These are phyloP conservation scores for Naso thynnoides DNA, from an alignment of 2,797 vertebrate genomes.

Conservation along the genomic window DNA sequence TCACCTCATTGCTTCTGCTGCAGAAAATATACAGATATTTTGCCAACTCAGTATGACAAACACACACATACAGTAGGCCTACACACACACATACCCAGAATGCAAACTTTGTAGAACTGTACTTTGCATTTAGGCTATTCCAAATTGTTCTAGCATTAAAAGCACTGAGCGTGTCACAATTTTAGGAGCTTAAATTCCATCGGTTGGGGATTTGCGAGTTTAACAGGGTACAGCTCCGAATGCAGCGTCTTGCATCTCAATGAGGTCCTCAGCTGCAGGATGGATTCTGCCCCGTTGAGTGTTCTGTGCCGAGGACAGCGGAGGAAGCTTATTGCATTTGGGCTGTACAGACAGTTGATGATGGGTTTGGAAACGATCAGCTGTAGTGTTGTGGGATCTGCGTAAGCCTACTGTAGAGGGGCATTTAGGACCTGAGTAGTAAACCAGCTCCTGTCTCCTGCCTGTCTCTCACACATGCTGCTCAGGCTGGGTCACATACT, in stretches of 20 bases:
- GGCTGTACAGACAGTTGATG: constrained; percentile 67
- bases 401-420: constrained; percentile 47
- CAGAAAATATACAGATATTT: constrained; percentile 29
- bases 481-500: constrained; percentile 1
- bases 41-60: constrained; percentile 21
- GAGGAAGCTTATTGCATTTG: constrained; percentile 72
- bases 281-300: constrained; percentile 72
- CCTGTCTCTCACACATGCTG: not conserved
- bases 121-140: constrained; percentile 61
- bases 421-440: constrained; percentile 49
- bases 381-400: constrained; percentile 57
- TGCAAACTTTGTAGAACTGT: constrained; percentile 48
- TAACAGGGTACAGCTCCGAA: constrained; percentile 70
- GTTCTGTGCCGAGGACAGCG: constrained; percentile 68
- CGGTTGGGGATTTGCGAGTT: constrained; percentile 75
- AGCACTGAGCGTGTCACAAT: constrained; percentile 71
- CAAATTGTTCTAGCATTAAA: constrained; percentile 75
- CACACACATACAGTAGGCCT: constrained; percentile 16
- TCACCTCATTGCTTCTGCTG: constrained; percentile 19
- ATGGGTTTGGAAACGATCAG: constrained; percentile 68
- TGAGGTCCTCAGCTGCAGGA: constrained; percentile 75
- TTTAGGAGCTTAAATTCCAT: constrained; percentile 76
- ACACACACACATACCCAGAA: not conserved
- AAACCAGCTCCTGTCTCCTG: constrained; percentile 22
- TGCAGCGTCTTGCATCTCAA: constrained; percentile 74